phyloP scores from a whole-genome alignment of 2,888 invertebrate genomes.

The Euzophera pinguis region DNA sequence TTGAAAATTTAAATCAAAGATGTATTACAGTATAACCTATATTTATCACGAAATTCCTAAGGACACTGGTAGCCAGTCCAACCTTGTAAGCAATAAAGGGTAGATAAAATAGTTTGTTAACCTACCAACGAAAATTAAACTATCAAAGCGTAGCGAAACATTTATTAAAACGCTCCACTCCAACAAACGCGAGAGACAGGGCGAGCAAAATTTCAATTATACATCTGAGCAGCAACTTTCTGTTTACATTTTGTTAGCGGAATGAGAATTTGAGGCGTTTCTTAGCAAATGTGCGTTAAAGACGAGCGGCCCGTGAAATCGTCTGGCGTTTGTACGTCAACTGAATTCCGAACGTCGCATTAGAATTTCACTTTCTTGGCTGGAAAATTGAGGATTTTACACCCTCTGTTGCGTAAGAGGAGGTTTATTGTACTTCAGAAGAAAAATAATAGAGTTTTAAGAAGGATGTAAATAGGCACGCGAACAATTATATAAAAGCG shows the following conservation, averaged over 20 bases:
- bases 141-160: conserved; percentile 32
- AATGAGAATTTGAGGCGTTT: conserved; percentile 71
- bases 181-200: conserved; percentile 46
- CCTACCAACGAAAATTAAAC: background rate
- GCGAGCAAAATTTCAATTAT: conserved; percentile 69
- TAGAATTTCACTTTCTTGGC: conserved; percentile 4
- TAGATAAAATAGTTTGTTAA: background rate
- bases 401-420: background rate
- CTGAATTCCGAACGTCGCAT: background rate
- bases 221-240: conserved; percentile 47
- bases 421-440: background rate
- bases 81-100: too few relatives aligned
- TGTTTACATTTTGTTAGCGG: conserved; percentile 72
- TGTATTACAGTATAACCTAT: too few relatives aligned
- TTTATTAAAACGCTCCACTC: conserved; percentile 47
- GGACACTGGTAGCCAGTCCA: too few relatives aligned
- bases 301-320: conserved; percentile 52
- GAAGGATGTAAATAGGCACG: too few relatives aligned
- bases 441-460: too few relatives aligned
- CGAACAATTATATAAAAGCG: too few relatives aligned
- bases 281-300: conserved; percentile 63
- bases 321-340: background rate
- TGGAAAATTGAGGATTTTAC: background rate
- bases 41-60: too few relatives aligned
- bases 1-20: too few relatives aligned